These are phyloP conservation scores for Synanthedon vespiformis DNA, from an alignment of 2,888 invertebrate species.

Conservation along the genomic window DNA sequence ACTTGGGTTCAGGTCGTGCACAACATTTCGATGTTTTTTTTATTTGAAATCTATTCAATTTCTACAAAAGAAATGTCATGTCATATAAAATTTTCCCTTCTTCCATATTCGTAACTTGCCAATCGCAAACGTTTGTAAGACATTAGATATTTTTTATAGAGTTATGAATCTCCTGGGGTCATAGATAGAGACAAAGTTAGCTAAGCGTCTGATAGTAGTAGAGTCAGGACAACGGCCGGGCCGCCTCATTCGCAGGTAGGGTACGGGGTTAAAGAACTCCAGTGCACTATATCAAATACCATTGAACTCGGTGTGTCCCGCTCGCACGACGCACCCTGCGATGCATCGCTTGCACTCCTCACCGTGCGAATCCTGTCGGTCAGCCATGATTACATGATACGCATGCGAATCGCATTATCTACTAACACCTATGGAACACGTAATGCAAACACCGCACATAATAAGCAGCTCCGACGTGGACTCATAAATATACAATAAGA, in stretches of 20 bases:
- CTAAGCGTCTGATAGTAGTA: conserved; percentile 57
- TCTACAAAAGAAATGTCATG: too few species aligned
- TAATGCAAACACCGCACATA: conserved; percentile 12
- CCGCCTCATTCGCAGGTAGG: conserved; percentile 71
- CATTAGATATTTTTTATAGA: not conserved
- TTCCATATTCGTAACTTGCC: too few species aligned
- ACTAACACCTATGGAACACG: conserved; percentile 37
- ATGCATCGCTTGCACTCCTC: conserved; percentile 48
- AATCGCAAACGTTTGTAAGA: not conserved
- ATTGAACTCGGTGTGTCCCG: conserved; percentile 61
- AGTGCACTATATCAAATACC: conserved; percentile 70
- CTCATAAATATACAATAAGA: not conserved
- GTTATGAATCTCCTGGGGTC: conserved; percentile 24
- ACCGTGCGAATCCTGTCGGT: conserved; percentile 59
- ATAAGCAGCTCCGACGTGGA: not conserved
- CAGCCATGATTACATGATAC: conserved; percentile 49
- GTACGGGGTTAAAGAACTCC: conserved; percentile 70
- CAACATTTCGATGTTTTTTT: too few species aligned
- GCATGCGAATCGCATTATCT: conserved; percentile 63
- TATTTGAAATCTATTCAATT: too few species aligned
- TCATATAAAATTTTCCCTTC: too few species aligned
- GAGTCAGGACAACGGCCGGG: conserved; percentile 66
- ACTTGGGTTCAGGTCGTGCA: too few species aligned
- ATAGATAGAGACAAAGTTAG: conserved; percentile 50
- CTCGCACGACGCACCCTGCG: conserved; percentile 48